Percentiles rank a stretch among this genome's conserved stretches.
These are phyloP conservation scores for Neomorphus geoffroyi DNA, from an alignment of 2,797 vertebrate species.

Conservation along the genomic window DNA sequence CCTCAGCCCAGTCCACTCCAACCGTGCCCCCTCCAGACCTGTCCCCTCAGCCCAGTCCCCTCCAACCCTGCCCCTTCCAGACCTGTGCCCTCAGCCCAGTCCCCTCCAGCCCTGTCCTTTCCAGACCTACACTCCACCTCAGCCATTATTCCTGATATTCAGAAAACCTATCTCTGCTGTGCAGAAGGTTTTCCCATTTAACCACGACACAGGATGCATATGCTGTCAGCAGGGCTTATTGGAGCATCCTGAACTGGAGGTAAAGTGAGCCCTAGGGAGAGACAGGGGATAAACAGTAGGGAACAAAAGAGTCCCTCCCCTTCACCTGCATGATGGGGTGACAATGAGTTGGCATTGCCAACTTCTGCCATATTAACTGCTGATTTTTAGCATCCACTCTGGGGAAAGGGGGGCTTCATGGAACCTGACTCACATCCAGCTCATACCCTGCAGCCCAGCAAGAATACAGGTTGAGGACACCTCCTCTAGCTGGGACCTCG, in stretches of 20 bases:
- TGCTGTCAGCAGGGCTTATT: neutral
- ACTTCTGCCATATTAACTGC: neutral
- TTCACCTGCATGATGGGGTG: neutral
- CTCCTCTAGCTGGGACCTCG: accelerated
- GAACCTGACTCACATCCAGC: neutral
- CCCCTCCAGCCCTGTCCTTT: neutral
- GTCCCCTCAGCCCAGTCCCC: no score
- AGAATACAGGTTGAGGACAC: neutral
- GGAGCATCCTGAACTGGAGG: neutral
- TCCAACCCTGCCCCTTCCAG: neutral
- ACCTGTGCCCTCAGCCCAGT: no score
- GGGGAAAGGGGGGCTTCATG: neutral
- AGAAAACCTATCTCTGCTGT: neutral
- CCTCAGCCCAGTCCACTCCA: no score
- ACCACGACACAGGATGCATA: neutral
- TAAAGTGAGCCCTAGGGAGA: neutral
- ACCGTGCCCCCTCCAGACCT: neutral
- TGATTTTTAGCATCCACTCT: neutral
- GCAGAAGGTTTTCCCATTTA: neutral
- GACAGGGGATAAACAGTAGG: neutral
- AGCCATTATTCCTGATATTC: neutral
- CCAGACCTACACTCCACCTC: neutral
- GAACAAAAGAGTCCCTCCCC: neutral
- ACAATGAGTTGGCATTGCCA: neutral
- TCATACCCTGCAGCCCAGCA: neutral